Percentiles rank a stretch among this genome's conserved stretches.
phyloP scores from a whole-genome alignment of 2,797 vertebrate species.

The Rhyacichthys aspro region DNA sequence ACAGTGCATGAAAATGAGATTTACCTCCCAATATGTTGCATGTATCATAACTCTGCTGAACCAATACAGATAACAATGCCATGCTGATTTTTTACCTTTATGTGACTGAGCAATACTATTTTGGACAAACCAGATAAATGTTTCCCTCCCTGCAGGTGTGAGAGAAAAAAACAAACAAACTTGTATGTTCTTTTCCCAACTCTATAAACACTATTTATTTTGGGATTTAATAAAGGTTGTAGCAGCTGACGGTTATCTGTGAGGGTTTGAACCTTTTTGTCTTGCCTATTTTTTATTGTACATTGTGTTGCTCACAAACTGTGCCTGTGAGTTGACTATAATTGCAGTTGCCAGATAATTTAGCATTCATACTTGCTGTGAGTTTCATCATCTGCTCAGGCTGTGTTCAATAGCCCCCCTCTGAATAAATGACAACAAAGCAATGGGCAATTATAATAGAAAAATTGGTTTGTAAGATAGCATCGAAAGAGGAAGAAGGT shows the following conservation, averaged over 20 bases:
- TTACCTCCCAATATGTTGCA: conserved; percentile 1
- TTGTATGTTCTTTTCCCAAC: not conserved
- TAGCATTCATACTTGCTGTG: conserved; percentile 43
- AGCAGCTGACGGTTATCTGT: conserved; percentile 2
- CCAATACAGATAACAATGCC: conserved; percentile 8
- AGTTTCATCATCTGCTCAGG: conserved; percentile 54
- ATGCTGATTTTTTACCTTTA: not conserved
- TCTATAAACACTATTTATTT: conserved; percentile 3
- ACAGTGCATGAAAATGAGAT: conserved; percentile 10
- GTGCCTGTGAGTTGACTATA: conserved; percentile 23
- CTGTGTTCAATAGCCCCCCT: conserved; percentile 38
- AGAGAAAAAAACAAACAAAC: conserved; percentile 1
- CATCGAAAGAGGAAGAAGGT: conserved; percentile 48
- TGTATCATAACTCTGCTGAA: conserved; percentile 12
- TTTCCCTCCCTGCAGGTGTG: not conserved
- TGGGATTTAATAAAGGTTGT: conserved; percentile 7
- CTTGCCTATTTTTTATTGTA: conserved; percentile 10
- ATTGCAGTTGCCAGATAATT: conserved; percentile 44
- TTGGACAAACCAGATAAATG: not conserved
- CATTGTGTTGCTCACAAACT: conserved; percentile 7
- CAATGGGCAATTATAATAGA: conserved; percentile 63
- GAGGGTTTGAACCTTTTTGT: not conserved
- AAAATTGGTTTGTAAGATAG: conserved; percentile 64
- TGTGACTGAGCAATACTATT: conserved; percentile 9
- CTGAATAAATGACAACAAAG: conserved; percentile 63